A percentile compares a stretch with the other conserved stretches of the same genome.
Conservation (phyloP, 2,113 vertebrate genomes). For the Alexandromys fortis region DNA sequence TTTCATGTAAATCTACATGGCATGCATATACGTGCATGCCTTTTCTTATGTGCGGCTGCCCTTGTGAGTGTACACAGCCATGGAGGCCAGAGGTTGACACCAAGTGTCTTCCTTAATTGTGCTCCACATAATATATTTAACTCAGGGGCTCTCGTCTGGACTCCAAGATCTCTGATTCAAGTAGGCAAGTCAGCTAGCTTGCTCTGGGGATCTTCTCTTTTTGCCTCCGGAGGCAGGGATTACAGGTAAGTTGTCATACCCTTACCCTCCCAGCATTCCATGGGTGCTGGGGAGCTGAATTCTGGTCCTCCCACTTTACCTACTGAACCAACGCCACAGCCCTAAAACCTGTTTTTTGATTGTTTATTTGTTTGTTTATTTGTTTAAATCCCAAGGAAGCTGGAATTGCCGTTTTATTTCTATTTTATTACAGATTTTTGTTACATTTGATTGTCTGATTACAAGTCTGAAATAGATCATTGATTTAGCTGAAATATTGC, state of each 20-base stretch:
- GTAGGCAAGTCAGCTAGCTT: not conserved
- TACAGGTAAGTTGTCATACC: not conserved
- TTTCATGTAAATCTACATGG: not conserved
- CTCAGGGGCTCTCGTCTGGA: not conserved
- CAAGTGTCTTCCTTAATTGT: not conserved
- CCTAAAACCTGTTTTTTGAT: too few relatives aligned
- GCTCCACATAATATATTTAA: not conserved
- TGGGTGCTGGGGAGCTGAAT: not conserved
- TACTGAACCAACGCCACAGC: not conserved
- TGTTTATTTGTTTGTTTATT: too few relatives aligned
- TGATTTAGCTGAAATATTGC: slow-evolving; percentile 54
- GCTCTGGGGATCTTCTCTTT: too few relatives aligned
- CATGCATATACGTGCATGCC: not conserved
- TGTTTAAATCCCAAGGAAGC: slow-evolving; percentile 10
- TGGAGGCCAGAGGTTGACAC: not conserved
- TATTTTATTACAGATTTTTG: slow-evolving; percentile 42
- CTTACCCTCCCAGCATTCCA: not conserved
- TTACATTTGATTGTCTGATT: slow-evolving; percentile 59
- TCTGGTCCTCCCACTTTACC: not conserved
- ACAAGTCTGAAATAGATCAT: slow-evolving; percentile 57
- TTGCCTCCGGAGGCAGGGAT: not conserved
- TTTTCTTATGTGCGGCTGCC: not conserved
- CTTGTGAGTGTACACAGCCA: not conserved
- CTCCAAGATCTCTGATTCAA: not conserved
- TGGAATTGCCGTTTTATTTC: slow-evolving; percentile 29